Conservation (phyloP, 2,113 vertebrate genomes). For the Myodes glareolus region DNA sequence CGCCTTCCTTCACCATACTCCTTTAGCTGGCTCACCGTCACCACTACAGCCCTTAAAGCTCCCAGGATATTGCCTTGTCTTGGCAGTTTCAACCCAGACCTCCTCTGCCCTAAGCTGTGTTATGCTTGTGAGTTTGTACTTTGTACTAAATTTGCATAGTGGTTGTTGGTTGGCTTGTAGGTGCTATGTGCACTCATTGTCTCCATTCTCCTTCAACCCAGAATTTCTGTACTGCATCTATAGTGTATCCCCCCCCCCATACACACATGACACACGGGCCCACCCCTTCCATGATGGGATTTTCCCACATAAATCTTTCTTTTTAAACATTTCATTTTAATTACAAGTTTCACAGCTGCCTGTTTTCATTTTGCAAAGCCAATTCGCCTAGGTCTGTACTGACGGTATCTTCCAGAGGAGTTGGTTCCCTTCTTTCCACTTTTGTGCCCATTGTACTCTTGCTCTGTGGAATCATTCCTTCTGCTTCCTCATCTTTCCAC, state of each 20-base stretch:
- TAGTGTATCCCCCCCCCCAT: neutral
- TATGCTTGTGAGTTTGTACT: neutral
- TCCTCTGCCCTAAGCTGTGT: neutral
- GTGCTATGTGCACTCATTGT: neutral
- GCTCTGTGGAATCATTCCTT: neutral
- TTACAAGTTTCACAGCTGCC: conserved; percentile 1
- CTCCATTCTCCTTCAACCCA: neutral
- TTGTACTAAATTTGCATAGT: neutral
- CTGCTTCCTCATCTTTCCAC: neutral
- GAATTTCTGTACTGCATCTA: neutral
- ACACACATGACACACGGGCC: neutral
- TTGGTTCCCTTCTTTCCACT: neutral
- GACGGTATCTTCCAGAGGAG: neutral
- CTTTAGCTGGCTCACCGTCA: neutral
- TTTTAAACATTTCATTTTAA: conserved; percentile 44
- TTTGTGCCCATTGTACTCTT: neutral
- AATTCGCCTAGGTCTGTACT: neutral
- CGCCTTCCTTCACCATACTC: neutral
- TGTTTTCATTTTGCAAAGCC: neutral
- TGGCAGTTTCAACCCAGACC: neutral
- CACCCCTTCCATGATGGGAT: neutral
- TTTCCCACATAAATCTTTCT: neutral
- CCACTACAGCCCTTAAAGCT: neutral
- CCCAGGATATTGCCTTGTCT: neutral
- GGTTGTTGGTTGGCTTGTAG: neutral